Base-by-base conservation (phyloP, 1,140 invertebrate genomes). In the Megalonaias nervosa region DNA sequence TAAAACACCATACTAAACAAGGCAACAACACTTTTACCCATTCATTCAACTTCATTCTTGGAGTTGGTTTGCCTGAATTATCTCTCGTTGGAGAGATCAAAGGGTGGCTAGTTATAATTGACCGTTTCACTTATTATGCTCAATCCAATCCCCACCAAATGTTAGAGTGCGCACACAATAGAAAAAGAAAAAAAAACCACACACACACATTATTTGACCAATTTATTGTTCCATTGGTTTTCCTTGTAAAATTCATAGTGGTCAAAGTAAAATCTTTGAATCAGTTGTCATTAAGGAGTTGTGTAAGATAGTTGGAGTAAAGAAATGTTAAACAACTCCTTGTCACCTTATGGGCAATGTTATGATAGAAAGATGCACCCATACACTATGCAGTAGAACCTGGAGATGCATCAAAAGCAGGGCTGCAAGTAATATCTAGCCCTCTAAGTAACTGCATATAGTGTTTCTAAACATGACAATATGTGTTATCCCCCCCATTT, bases 141-240 rank as follows among this genome's bases (percentile, higher is more conserved):
- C 73, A 75, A 55, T 23, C 56, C 4, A n/a, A n/a, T 59, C 21
- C 73, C 73, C 3, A 60, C 26, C 9, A 15, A 56, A 3, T 68
- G 62, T 62, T 55, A 75, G 23, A 75, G 65, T 9, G 73, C 62
- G 1, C 31, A 75, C 26, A 75, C 55, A 9, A 75, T 60, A 55
- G 66, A 66, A 38, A 61, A 67, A 56, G 31, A 56, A 12, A n/a
- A n/a, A n/a, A n/a, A n/a, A n/a, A n/a, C n/a, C n/a, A n/a, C n/a
- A n/a, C n/a, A n/a, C n/a, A n/a, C n/a, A n/a, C n/a, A n/a, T 59
- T 72, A 19, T 72, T 72, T 26, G 71, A 72, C 59, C 21, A 72
- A 57, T 72, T 72, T 48, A 59, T 72, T 16, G 48, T 57, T n/a
- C 21, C 61, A 62, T 62, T 26, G 14, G 55, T 55, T 72, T 61